Evolutionary conservation across 1,140 invertebrate species (phyloP).

Genomic region (Lanistes nyassanus): DNA sequence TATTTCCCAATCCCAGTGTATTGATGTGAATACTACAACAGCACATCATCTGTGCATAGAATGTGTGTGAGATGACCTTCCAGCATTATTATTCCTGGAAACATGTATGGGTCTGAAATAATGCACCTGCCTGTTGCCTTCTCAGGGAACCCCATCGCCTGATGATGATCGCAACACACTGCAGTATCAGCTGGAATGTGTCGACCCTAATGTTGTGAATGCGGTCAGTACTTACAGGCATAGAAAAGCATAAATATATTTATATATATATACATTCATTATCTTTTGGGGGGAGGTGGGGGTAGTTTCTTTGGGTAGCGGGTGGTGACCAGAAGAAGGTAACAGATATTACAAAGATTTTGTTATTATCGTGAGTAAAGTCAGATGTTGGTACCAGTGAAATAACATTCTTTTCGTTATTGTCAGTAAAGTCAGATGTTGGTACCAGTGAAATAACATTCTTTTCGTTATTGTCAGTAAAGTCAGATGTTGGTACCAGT

Average conservation of each 20-base stretch:
- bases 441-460: no score
- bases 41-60: no score
- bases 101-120: no score
- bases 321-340: not conserved
- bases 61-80: no score
- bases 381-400: not conserved
- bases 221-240: not conserved
- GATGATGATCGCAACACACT: conserved; percentile 17
- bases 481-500: no score
- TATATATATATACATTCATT: not conserved
- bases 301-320: not conserved
- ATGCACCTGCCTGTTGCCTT: not conserved
- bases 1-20: no score
- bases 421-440: no score
- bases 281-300: no score
- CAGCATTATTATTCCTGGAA: no score
- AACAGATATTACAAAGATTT: not conserved
- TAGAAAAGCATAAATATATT: not conserved
- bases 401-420: no score
- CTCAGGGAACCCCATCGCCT: not conserved
- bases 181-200: conserved; percentile 5
- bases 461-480: no score
- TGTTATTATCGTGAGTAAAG: not conserved
- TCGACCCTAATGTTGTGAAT: not conserved
- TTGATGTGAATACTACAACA: no score